A percentile compares a stretch with the other conserved stretches of the same genome.
Conservation (phyloP, 2,113 vertebrate species). For the Phasianus colchicus region DNA sequence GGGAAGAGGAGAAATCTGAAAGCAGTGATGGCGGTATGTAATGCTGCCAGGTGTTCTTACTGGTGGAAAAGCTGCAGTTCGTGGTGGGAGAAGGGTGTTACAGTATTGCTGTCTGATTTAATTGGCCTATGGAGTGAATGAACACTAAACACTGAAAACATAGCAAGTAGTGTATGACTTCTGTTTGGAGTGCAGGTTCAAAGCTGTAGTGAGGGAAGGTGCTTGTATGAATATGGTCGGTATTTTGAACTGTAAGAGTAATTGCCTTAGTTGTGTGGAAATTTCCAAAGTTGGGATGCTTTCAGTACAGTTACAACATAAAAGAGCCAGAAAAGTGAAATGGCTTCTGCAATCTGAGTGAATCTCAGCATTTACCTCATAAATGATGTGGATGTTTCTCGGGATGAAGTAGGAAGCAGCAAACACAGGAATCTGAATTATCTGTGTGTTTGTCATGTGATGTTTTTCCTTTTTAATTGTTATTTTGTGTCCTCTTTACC, state of each 20-base stretch:
- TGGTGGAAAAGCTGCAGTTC: neutral
- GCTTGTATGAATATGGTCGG: neutral
- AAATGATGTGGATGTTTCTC: neutral
- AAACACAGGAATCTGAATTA: neutral
- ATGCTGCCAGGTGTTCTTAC: neutral
- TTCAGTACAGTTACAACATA: neutral
- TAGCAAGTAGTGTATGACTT: neutral
- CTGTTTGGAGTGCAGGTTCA: neutral
- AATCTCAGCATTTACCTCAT: neutral
- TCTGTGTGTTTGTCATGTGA: neutral
- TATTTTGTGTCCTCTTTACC: neutral
- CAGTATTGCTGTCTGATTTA: neutral
- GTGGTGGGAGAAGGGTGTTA: neutral
- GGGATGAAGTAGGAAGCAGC: neutral
- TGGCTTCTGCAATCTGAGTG: neutral
- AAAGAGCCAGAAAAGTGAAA: neutral
- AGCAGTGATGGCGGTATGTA: neutral
- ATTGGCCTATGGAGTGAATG: neutral
- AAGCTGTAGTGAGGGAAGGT: neutral
- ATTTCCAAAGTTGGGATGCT: neutral
- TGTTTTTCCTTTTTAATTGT: neutral
- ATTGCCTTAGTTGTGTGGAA: neutral
- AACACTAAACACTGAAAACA: fast-evolving
- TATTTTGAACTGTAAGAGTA: neutral
- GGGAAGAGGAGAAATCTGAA: neutral